Conservation (phyloP, 2,113 vertebrate species). For the Platycercus adscitus region DNA sequence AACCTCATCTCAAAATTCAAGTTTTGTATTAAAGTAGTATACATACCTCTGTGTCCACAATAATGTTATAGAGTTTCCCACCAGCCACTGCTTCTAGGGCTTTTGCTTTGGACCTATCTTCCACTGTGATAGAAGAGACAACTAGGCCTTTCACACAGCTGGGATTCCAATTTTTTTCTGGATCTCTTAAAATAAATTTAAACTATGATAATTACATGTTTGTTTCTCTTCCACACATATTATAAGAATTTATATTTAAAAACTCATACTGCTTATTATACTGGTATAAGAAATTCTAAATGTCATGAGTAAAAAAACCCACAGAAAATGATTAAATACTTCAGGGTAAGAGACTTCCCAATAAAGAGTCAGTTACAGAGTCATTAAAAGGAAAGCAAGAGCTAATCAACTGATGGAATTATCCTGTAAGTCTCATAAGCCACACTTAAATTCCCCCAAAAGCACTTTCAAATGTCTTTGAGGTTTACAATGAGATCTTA, state of each 20-base stretch:
- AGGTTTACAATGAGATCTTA: constrained; percentile 55
- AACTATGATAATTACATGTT: neutral
- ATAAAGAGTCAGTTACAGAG: neutral
- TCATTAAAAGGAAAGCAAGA: neutral
- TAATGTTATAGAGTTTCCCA: constrained; percentile 89
- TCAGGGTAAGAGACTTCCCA: neutral
- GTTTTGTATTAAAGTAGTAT: neutral
- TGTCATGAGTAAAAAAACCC: neutral
- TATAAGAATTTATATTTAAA: neutral
- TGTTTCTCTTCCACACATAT: neutral
- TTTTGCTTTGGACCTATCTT: constrained; percentile 83
- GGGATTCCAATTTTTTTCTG: constrained; percentile 87
- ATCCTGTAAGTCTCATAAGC: neutral
- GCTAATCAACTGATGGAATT: neutral
- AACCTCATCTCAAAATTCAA: neutral
- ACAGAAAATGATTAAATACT: neutral
- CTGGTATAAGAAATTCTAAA: neutral
- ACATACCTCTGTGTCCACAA: constrained; percentile 94
- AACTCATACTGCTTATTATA: neutral
- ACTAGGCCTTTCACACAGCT: constrained; percentile 88
- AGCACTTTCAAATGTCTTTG: neutral
- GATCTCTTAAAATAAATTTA: constrained; percentile 78
- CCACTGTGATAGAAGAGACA: constrained; percentile 85
- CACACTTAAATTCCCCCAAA: neutral
- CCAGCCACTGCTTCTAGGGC: constrained; percentile 91